These are phyloP conservation scores for Theocolax elegans DNA, from an alignment of 1,140 invertebrate genomes.

Conservation along the genomic window DNA sequence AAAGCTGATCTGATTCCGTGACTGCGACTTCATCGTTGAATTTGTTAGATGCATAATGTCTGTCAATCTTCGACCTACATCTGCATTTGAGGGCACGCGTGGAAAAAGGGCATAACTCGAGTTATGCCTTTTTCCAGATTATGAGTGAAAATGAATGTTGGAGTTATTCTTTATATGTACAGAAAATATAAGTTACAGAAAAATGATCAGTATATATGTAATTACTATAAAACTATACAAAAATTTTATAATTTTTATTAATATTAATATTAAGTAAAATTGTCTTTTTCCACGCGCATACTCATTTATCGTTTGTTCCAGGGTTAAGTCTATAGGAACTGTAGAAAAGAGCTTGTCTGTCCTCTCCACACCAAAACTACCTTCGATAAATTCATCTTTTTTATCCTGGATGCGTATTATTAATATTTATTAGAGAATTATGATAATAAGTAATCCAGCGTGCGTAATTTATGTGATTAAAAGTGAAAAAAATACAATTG, in stretches of 20 bases:
- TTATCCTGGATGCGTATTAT: slow-evolving; percentile 51
- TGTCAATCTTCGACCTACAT: slow-evolving; percentile 44
- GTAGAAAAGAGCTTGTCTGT: neutral
- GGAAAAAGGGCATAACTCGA: too few relatives aligned
- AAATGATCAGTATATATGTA: too few relatives aligned
- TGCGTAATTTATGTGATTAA: slow-evolving; percentile 56
- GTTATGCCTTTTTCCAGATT: too few relatives aligned
- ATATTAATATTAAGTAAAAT: too few relatives aligned
- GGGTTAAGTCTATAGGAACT: slow-evolving; percentile 45
- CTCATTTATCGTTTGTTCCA: slow-evolving; percentile 54
- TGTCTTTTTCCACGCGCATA: too few relatives aligned
- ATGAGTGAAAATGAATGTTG: too few relatives aligned
- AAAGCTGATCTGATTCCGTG: slow-evolving; percentile 2
- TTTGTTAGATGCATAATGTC: slow-evolving; percentile 44
- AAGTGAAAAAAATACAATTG: slow-evolving; percentile 53
- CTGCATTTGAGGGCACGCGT: too few relatives aligned
- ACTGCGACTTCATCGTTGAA: neutral
- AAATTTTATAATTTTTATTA: too few relatives aligned
- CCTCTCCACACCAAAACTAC: slow-evolving; percentile 42
- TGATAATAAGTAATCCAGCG: slow-evolving; percentile 45
- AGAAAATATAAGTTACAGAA: too few relatives aligned
- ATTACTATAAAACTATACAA: too few relatives aligned
- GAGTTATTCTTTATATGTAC: too few relatives aligned
- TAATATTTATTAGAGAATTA: slow-evolving; percentile 40
- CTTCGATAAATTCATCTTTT: slow-evolving; percentile 32